phyloP scores from a whole-genome alignment of 30 jellyfish, hydroid and myxozoan genomes.

The Aurelia coerulea region DNA sequence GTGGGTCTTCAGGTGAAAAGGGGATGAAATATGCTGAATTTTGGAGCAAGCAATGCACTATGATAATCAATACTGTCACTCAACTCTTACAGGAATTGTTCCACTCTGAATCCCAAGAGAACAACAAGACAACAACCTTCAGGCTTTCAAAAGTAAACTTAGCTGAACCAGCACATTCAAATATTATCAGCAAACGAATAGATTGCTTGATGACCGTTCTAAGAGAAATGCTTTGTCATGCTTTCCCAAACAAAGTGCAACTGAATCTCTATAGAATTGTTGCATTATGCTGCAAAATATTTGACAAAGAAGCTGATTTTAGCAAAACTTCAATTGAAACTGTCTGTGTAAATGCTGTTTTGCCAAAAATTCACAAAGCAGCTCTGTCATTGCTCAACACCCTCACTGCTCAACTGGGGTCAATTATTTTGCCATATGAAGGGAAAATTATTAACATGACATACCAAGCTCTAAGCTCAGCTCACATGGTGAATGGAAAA shows the following conservation, averaged over 20 bases:
- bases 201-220: constrained; percentile 20
- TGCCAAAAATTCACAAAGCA: constrained; percentile 38
- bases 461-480: neutral
- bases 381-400: constrained; percentile 32
- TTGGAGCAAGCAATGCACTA: constrained; percentile 38
- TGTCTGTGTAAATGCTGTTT: constrained; percentile 12
- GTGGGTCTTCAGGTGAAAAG: constrained; percentile 70
- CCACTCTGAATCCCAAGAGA: neutral
- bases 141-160: neutral
- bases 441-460: constrained; percentile 1
- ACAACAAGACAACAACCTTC: neutral
- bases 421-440: constrained; percentile 47
- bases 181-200: neutral
- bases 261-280: neutral
- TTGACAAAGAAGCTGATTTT: constrained; percentile 2
- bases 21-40: constrained; percentile 60
- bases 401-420: constrained; percentile 20
- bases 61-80: constrained; percentile 17
- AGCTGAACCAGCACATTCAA: constrained; percentile 60
- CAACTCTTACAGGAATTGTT: constrained; percentile 17
- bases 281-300: constrained; percentile 11
- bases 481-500: neutral
- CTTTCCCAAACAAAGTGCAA: constrained; percentile 27
- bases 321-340: constrained; percentile 26
- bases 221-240: constrained; percentile 26